A percentile compares a stretch with the other conserved stretches of the same genome.
phyloP scores from a whole-genome alignment of 2,888 invertebrate genomes.

The Leptinotarsa peninsularis region DNA sequence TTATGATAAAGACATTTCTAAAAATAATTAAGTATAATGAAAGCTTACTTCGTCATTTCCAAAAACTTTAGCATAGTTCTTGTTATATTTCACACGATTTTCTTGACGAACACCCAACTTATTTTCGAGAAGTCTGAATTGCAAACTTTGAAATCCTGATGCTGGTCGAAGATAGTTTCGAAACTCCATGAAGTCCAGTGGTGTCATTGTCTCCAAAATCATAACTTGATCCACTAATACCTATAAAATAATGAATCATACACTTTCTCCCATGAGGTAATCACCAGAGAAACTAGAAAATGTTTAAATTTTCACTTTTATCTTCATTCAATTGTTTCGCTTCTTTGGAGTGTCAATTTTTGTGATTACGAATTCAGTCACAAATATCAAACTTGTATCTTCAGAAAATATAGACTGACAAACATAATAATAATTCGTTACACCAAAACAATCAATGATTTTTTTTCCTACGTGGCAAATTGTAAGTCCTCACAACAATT shows the following conservation, averaged over 20 bases:
- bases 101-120: conserved; percentile 87
- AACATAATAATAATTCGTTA: too few species aligned
- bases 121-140: conserved; percentile 96
- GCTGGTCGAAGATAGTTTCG: conserved; percentile 92
- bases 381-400: too few species aligned
- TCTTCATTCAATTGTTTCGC: too few species aligned
- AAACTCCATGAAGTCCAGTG: conserved; percentile 98
- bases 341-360: too few species aligned
- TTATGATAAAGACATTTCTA: not conserved
- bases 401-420: too few species aligned
- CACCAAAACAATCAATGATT: too few species aligned
- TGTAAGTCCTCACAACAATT: too few species aligned
- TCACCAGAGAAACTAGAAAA: not conserved
- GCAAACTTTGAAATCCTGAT: conserved; percentile 97
- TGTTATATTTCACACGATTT: conserved; percentile 92
- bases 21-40: not conserved
- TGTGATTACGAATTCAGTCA: too few species aligned
- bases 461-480: too few species aligned
- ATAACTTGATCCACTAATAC: conserved; percentile 96
- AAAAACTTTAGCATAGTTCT: conserved; percentile 89
- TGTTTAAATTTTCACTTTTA: too few species aligned
- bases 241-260: conserved; percentile 68
- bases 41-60: conserved; percentile 73
- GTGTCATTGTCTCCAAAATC: conserved; percentile 99
- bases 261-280: not conserved